A percentile compares a stretch with the other conserved stretches of the same genome.
Evolutionary conservation across 2,888 invertebrate species (phyloP).

Genomic region (Amblyjoppa fuscipennis): DNA sequence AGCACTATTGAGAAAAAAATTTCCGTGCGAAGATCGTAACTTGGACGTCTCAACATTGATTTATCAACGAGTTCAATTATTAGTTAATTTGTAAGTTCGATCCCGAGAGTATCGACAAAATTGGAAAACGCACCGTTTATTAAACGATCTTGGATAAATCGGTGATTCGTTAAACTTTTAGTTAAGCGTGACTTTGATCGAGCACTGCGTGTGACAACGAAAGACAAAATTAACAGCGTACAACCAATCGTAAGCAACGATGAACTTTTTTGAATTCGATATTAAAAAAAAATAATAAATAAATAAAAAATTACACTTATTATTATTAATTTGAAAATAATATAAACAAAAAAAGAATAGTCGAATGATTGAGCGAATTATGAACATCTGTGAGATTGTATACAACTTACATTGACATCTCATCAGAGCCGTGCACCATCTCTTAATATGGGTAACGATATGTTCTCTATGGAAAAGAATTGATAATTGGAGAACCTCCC

Average conservation of each 20-base stretch:
- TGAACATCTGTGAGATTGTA: constrained; percentile 73
- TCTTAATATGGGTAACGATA: constrained; percentile 82
- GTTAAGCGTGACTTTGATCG: constrained; percentile 60
- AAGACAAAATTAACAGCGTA: constrained; percentile 67
- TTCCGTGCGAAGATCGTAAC: background rate
- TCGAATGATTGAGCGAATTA: constrained; percentile 65
- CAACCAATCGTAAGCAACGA: constrained; percentile 55
- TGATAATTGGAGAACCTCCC: constrained; percentile 73
- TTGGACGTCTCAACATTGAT: background rate
- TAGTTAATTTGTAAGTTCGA: background rate
- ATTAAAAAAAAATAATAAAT: constrained; percentile 29
- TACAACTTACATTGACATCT: constrained; percentile 81
- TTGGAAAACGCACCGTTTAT: background rate
- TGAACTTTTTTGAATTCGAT: constrained; percentile 44
- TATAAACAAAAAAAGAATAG: constrained; percentile 41
- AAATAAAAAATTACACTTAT: constrained; percentile 33
- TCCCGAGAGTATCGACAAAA: background rate
- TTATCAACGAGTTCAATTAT: background rate
- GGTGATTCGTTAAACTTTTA: constrained; percentile 33
- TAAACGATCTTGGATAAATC: constrained; percentile 2
- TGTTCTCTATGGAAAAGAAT: constrained; percentile 83
- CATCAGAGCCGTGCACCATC: constrained; percentile 81
- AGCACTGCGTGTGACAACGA: constrained; percentile 63
- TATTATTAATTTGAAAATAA: constrained; percentile 53
- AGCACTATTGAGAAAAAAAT: background rate